These are phyloP conservation scores for Pelochelys cantorii DNA, from an alignment of 2,797 vertebrate species.

Conservation along the genomic window DNA sequence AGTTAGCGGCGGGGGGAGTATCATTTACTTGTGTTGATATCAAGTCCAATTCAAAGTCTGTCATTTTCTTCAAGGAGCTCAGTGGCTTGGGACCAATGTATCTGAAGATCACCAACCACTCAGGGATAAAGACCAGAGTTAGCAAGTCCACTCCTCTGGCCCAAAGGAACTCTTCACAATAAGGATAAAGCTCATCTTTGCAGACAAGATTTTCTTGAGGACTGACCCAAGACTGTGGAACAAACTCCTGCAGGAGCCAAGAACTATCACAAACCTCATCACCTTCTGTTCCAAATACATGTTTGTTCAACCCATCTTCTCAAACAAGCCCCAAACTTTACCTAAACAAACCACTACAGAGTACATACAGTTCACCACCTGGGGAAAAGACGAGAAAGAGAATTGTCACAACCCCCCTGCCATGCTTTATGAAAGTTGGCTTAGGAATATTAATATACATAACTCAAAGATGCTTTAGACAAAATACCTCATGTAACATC, in stretches of 20 bases:
- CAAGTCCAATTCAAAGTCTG: background rate
- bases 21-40: background rate
- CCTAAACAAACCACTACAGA: background rate
- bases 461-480: no score
- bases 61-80: background rate
- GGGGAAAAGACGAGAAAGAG: background rate
- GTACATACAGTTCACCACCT: background rate
- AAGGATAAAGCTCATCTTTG: background rate
- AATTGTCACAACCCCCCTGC: no score
- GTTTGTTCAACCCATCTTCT: background rate
- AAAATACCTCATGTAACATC: no score
- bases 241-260: background rate
- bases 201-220: background rate
- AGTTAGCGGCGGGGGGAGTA: no score
- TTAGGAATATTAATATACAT: no score
- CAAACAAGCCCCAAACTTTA: background rate
- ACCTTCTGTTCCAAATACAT: background rate
- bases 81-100: background rate
- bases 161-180: background rate
- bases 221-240: background rate
- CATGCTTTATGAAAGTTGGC: no score
- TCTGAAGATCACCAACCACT: background rate
- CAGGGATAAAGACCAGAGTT: background rate
- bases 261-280: background rate
- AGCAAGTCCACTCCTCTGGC: background rate